These are phyloP conservation scores for Lepisosteus osseus DNA, from an alignment of 2,113 vertebrate genomes.

Conservation along the genomic window DNA sequence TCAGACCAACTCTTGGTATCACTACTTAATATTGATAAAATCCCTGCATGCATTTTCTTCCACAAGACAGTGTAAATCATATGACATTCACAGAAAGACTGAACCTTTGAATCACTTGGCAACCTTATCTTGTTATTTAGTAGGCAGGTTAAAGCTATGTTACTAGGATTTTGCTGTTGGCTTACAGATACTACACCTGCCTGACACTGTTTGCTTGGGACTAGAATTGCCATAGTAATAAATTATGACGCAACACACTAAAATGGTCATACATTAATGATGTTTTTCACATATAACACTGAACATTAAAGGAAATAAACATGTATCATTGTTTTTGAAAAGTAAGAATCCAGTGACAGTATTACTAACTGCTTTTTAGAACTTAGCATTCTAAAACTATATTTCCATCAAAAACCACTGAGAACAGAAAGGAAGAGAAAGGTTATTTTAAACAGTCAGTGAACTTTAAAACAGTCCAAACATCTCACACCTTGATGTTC, in stretches of 20 bases:
- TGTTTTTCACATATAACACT: too few relatives aligned
- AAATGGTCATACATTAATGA: too few relatives aligned
- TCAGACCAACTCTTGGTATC: conserved; percentile 5
- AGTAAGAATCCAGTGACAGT: not conserved
- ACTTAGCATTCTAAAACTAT: not conserved
- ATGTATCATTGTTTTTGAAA: not conserved
- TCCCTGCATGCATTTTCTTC: conserved; percentile 6
- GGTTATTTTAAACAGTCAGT: conserved; percentile 30
- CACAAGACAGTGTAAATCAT: not conserved
- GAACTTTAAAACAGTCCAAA: too few relatives aligned
- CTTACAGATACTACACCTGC: not conserved
- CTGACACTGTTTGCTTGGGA: not conserved
- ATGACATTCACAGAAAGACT: not conserved
- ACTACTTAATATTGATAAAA: conserved; percentile 19
- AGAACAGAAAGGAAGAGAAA: conserved; percentile 8
- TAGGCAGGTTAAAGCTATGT: conserved; percentile 31
- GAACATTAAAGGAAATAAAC: too few relatives aligned
- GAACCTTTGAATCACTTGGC: conserved; percentile 14
- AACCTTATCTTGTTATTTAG: conserved; percentile 37
- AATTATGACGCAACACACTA: too few relatives aligned
- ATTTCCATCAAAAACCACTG: not conserved
- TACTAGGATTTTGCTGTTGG: conserved; percentile 17
- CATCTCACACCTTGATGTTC: too few relatives aligned
- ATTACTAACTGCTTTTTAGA: too few relatives aligned
- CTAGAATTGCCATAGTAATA: too few relatives aligned